A percentile compares a stretch with the other conserved stretches of the same genome.
Evolutionary conservation across 2,888 invertebrate genomes (phyloP).

Genomic region (Lepidochitona cinerea): DNA sequence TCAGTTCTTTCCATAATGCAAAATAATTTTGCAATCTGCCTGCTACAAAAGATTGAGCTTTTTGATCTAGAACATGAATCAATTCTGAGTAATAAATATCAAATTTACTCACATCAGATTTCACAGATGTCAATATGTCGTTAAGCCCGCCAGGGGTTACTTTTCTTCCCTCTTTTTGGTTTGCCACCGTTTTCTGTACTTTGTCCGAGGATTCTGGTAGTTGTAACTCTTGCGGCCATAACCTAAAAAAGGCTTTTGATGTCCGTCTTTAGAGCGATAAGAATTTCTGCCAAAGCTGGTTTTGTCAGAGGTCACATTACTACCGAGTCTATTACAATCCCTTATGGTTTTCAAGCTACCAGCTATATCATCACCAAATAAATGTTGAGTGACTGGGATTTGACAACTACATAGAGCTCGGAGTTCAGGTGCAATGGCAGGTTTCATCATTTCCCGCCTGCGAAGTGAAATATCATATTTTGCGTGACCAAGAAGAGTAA

Average conservation of each 20-base stretch:
- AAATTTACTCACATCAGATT: neutral
- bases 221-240: neutral
- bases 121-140: neutral
- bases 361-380: conserved; percentile 16
- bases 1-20: neutral
- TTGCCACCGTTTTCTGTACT: neutral
- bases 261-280: neutral
- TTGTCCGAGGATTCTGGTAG: neutral
- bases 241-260: neutral
- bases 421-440: conserved; percentile 4
- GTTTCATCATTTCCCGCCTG: conserved; percentile 2
- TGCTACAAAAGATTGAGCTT: neutral
- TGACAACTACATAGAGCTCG: neutral
- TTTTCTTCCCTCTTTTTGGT: neutral
- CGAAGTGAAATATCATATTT: conserved; percentile 11
- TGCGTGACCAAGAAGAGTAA: conserved; percentile 12
- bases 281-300: neutral
- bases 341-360: conserved; percentile 11
- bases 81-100: neutral
- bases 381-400: neutral
- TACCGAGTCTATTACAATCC: conserved; percentile 8
- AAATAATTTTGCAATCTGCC: neutral
- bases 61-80: neutral
- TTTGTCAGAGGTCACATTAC: neutral
- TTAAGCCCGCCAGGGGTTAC: neutral